A percentile compares a stretch with the other conserved stretches of the same genome.
phyloP scores from a whole-genome alignment of 2,797 vertebrate species.

The Girardinus metallicus region DNA sequence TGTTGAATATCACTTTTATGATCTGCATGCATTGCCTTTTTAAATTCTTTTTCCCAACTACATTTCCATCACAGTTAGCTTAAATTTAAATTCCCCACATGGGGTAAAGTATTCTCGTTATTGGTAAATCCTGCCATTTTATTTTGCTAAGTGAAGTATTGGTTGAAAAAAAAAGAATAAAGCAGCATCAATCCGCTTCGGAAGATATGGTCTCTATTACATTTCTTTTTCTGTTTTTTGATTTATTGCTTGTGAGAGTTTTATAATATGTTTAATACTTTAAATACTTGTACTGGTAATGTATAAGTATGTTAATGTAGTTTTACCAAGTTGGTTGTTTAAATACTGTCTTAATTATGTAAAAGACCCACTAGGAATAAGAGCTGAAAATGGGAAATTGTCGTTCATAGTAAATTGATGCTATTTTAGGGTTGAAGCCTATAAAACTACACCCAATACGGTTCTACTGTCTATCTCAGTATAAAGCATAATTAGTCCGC shows the following conservation, averaged over 20 bases:
- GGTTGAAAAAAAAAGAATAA: not conserved
- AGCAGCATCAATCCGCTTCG: not conserved
- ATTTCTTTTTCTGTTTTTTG: not conserved
- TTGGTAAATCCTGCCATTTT: not conserved
- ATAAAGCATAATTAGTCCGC: not conserved
- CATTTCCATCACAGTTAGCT: not conserved
- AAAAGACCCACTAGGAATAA: not conserved
- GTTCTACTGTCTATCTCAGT: not conserved
- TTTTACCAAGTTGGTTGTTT: not conserved
- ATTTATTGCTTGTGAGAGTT: not conserved
- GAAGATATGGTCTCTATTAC: not conserved
- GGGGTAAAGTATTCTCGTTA: not conserved
- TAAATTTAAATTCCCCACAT: not conserved
- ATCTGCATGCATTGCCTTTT: not conserved
- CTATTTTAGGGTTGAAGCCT: not conserved
- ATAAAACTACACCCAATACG: not conserved
- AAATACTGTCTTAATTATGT: not conserved
- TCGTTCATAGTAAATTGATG: not conserved
- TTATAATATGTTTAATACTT: not conserved
- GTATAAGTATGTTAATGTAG: not conserved
- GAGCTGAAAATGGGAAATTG: not conserved
- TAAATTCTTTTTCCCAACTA: not conserved
- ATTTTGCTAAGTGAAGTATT: not conserved
- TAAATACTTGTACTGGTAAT: not conserved
- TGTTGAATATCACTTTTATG: not conserved